These are phyloP conservation scores for Rhagoletis pomonella DNA, from an alignment of 1,140 invertebrate species.

Conservation along the genomic window DNA sequence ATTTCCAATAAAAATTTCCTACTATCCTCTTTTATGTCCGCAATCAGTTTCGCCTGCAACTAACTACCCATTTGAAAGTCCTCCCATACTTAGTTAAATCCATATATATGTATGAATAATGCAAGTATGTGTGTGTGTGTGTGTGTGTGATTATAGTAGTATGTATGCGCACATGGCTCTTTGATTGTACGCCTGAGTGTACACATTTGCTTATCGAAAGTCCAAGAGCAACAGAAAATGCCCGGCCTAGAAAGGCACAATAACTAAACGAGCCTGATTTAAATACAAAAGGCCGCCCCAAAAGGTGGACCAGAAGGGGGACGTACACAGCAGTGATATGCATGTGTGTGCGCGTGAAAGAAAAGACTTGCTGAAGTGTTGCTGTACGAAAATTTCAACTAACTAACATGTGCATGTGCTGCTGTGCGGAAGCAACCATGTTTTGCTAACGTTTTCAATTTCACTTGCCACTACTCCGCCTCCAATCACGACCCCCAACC, in stretches of 20 bases:
- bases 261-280: constrained; percentile 19
- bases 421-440: not conserved
- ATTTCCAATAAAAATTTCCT: not conserved
- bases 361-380: not conserved
- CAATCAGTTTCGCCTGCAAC: constrained; percentile 29
- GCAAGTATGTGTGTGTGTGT: not conserved
- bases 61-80: constrained; percentile 42
- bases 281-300: constrained; percentile 14
- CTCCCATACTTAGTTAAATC: not conserved
- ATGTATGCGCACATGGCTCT: not conserved
- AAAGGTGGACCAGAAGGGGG: not conserved
- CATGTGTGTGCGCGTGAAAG: no score
- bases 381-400: not conserved
- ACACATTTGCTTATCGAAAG: constrained; percentile 5
- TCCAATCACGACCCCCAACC: not conserved
- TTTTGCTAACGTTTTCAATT: constrained; percentile 29
- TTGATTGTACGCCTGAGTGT: not conserved
- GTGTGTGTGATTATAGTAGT: not conserved
- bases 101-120: not conserved
- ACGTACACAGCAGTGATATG: not conserved
- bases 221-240: not conserved
- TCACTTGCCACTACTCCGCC: not conserved
- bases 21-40: not conserved
- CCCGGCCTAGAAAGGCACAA: not conserved
- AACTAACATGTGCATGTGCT: not conserved